Evolutionary conservation across 1,140 invertebrate species (phyloP).

Genomic region (Temnothorax longispinosus): DNA sequence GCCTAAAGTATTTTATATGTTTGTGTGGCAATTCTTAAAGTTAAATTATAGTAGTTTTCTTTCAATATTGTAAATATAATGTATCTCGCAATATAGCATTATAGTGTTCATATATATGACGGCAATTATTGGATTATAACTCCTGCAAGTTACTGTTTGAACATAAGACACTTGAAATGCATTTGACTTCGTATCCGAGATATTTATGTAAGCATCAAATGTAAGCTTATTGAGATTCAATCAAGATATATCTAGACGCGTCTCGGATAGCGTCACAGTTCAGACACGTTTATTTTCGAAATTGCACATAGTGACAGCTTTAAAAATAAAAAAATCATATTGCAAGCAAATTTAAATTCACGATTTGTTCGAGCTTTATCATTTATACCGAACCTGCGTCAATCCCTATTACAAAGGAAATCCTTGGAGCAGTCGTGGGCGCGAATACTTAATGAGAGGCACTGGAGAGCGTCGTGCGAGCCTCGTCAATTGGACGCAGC

Average conservation of each 20-base stretch:
- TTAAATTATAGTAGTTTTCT: background rate
- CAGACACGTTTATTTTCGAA: slow-evolving; percentile 1
- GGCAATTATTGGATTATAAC: background rate
- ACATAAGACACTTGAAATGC: slow-evolving; percentile 12
- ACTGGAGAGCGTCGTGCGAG: slow-evolving; percentile 40
- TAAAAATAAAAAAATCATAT: background rate
- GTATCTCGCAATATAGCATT: background rate
- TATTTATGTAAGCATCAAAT: slow-evolving; percentile 27
- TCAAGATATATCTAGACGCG: background rate
- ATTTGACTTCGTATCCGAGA: background rate
- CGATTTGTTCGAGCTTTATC: background rate
- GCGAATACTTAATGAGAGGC: slow-evolving; percentile 62
- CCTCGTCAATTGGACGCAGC: slow-evolving; percentile 44
- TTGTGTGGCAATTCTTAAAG: background rate
- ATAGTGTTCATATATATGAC: background rate
- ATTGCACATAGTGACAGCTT: background rate
- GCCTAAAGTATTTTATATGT: background rate
- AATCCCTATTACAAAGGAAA: slow-evolving; percentile 45
- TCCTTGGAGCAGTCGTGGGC: slow-evolving; percentile 21
- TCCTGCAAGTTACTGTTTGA: background rate
- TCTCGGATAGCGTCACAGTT: background rate
- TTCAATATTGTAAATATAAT: slow-evolving; percentile 8
- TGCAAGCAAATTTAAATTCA: background rate
- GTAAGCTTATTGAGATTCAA: slow-evolving; percentile 34
- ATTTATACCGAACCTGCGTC: slow-evolving; percentile 2